These are phyloP conservation scores for Speoplatyrhinus poulsoni DNA, from an alignment of 2,113 vertebrate species.

Conservation along the genomic window DNA sequence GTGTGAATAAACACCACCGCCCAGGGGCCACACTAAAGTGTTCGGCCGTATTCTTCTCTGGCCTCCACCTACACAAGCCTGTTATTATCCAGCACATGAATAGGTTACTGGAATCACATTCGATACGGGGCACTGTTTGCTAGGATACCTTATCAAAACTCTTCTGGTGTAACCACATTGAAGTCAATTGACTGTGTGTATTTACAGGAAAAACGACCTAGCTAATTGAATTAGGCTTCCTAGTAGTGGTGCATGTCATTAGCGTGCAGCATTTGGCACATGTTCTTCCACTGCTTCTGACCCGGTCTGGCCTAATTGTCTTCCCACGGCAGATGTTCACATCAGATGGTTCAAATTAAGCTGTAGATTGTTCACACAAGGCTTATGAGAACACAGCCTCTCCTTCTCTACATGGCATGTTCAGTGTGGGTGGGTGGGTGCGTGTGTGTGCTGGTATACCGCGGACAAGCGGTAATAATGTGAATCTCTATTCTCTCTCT, in stretches of 20 bases:
- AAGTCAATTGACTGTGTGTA: constrained; percentile 7
- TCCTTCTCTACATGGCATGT: constrained; percentile 34
- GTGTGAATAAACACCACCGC: constrained; percentile 74
- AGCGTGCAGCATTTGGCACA: constrained; percentile 15
- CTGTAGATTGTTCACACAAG: constrained; percentile 70
- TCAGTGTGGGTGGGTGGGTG: background rate
- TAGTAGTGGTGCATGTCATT: constrained; percentile 29
- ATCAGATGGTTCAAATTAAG: constrained; percentile 79
- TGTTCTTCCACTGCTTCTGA: constrained; percentile 44
- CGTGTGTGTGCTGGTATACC: background rate
- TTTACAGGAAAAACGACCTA: background rate
- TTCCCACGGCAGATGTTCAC: constrained; percentile 73
- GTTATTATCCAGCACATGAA: constrained; percentile 68
- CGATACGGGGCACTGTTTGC: constrained; percentile 48
- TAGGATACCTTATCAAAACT: constrained; percentile 42
- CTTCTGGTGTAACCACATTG: constrained; percentile 20
- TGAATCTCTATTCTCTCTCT: background rate
- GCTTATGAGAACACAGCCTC: constrained; percentile 66
- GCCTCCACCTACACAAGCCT: constrained; percentile 67
- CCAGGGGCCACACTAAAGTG: constrained; percentile 68
- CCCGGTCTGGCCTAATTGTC: constrained; percentile 60
- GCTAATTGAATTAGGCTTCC: constrained; percentile 46
- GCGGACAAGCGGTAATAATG: background rate
- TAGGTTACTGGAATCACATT: constrained; percentile 53
- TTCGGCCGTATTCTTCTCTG: constrained; percentile 61